These are phyloP conservation scores for Myotis brandtii DNA, from an alignment of 2,113 vertebrate species.

Conservation along the genomic window DNA sequence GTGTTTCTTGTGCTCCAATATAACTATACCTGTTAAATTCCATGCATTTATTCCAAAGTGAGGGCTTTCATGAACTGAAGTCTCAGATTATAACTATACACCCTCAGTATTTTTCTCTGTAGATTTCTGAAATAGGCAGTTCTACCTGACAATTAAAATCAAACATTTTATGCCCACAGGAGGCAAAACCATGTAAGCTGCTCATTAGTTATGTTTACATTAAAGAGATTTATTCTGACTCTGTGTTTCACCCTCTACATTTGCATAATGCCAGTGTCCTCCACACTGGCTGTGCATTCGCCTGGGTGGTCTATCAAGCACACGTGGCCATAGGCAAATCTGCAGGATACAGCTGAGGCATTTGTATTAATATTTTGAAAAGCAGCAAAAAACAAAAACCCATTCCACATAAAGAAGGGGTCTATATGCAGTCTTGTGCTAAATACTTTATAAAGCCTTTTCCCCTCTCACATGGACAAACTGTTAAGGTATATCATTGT, in stretches of 20 bases:
- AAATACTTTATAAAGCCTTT: neutral
- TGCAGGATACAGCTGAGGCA: neutral
- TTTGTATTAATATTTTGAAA: neutral
- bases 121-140: neutral
- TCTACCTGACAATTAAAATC: slow-evolving; percentile 21
- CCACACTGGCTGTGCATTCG: neutral
- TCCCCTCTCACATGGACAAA: neutral
- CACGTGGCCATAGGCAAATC: neutral
- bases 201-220: neutral
- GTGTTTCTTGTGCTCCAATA: neutral
- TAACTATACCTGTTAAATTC: neutral
- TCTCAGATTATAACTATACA: neutral
- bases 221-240: neutral
- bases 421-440: neutral
- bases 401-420: neutral
- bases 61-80: neutral
- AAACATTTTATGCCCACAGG: neutral
- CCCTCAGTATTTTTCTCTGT: neutral
- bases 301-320: neutral
- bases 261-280: slow-evolving; percentile 10
- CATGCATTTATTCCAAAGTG: neutral
- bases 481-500: neutral
- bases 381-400: neutral
- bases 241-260: neutral
- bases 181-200: neutral